These are phyloP conservation scores for Polypedilum pembai DNA, from an alignment of 1,140 invertebrate genomes.

Conservation along the genomic window DNA sequence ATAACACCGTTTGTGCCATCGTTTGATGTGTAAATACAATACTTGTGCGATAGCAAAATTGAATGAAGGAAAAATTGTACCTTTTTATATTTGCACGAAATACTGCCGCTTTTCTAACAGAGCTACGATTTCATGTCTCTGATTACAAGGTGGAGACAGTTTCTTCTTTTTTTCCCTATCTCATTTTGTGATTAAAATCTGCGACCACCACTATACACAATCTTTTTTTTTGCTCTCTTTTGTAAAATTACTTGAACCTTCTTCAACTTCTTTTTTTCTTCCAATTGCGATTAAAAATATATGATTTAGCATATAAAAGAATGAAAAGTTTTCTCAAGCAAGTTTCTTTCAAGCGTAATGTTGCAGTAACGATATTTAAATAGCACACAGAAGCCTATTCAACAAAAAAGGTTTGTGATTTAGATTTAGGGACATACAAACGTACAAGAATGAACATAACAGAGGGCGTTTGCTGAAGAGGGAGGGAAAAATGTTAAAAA, in stretches of 20 bases:
- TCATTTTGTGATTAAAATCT: too few species aligned
- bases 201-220: too few species aligned
- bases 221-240: too few species aligned
- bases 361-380: slow-evolving; percentile 24
- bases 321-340: background rate
- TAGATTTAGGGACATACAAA: slow-evolving; percentile 1
- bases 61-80: slow-evolving; percentile 4
- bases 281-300: slow-evolving; percentile 24
- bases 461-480: background rate
- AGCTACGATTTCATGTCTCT: too few species aligned
- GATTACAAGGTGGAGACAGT: too few species aligned
- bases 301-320: slow-evolving; percentile 22
- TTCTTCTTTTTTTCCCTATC: too few species aligned
- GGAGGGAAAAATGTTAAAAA: background rate
- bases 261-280: too few species aligned
- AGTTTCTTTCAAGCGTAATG: background rate
- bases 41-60: slow-evolving; percentile 6
- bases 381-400: background rate
- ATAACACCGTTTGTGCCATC: slow-evolving; percentile 10
- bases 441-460: background rate
- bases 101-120: background rate
- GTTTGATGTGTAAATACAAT: slow-evolving; percentile 27
- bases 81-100: slow-evolving; percentile 12
- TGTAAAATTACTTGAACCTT: too few species aligned
- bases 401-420: background rate